phyloP scores from a whole-genome alignment of 1,140 invertebrate species.

The Acromyrmex echinatior region DNA sequence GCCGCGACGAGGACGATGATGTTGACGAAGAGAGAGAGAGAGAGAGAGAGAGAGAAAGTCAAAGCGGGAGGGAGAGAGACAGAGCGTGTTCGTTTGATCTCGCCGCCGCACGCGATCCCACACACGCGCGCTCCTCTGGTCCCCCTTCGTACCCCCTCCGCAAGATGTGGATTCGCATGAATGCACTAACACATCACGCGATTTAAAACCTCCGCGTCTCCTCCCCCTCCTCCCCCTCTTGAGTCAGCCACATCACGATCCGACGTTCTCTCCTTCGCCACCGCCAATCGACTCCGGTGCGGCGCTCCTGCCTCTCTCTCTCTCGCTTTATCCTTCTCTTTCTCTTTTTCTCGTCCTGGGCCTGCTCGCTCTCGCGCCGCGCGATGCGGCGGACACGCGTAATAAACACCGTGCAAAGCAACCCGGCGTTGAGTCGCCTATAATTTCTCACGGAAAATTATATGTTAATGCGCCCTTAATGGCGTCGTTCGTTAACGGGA shows the following conservation, averaged over 20 bases:
- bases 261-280: slow-evolving; percentile 33
- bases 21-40: slow-evolving; percentile 63
- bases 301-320: slow-evolving; percentile 20
- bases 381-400: slow-evolving; percentile 69
- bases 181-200: slow-evolving; percentile 80
- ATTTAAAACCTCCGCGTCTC: slow-evolving; percentile 80
- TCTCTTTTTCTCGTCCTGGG: slow-evolving; percentile 18
- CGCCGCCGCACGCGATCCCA: slow-evolving; percentile 85
- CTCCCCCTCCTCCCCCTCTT: neutral
- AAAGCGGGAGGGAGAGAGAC: slow-evolving; percentile 60
- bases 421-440: slow-evolving; percentile 75
- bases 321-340: slow-evolving; percentile 6
- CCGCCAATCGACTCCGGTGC: slow-evolving; percentile 55
- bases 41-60: slow-evolving; percentile 49
- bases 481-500: slow-evolving; percentile 78
- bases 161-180: slow-evolving; percentile 73
- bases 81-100: slow-evolving; percentile 83
- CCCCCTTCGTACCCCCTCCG: neutral
- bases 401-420: slow-evolving; percentile 77
- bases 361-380: slow-evolving; percentile 27
- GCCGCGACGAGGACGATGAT: slow-evolving; percentile 11
- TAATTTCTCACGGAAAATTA: slow-evolving; percentile 79
- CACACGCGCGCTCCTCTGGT: slow-evolving; percentile 76
- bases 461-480: slow-evolving; percentile 79
- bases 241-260: slow-evolving; percentile 21